Conservation (phyloP, 2,888 invertebrate species). For the Thera obeliscata region DNA sequence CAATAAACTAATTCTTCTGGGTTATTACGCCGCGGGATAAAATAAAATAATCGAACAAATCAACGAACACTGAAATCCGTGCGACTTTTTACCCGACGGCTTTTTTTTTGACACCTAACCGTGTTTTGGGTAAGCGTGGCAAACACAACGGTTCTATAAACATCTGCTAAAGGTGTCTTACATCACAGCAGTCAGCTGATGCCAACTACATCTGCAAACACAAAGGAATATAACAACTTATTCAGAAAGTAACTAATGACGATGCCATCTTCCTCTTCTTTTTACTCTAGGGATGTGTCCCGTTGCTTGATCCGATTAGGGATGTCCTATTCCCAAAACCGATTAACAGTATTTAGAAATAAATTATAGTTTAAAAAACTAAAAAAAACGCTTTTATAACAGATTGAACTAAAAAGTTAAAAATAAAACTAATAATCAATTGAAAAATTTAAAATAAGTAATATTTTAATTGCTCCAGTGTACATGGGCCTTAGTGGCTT, state of each 20-base stretch:
- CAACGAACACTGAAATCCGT: not conserved
- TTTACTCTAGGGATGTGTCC: no score
- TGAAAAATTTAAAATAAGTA: no score
- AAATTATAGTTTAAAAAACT: no score
- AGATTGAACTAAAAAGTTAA: no score
- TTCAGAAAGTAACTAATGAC: not conserved
- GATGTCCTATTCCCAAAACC: no score
- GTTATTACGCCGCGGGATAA: conserved; percentile 62
- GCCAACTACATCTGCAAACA: conserved; percentile 13
- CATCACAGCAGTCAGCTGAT: conserved; percentile 13
- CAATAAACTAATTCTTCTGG: conserved; percentile 52
- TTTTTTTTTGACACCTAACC: not conserved
- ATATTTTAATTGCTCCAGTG: no score
- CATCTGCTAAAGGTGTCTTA: conserved; percentile 21
- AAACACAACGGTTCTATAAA: conserved; percentile 3
- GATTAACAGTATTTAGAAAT: no score
- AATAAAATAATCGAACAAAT: conserved; percentile 51
- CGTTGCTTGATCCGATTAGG: no score
- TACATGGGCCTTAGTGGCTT: no score
- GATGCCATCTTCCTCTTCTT: no score
- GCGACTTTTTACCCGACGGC: not conserved
- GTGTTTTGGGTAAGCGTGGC: conserved; percentile 3
- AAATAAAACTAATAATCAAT: no score
- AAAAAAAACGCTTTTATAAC: no score
- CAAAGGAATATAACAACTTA: not conserved